Percentiles rank a stretch among this genome's conserved stretches.
Conservation (phyloP, 64 coral and sea anemone species). For the Stylophora pistillata region DNA sequence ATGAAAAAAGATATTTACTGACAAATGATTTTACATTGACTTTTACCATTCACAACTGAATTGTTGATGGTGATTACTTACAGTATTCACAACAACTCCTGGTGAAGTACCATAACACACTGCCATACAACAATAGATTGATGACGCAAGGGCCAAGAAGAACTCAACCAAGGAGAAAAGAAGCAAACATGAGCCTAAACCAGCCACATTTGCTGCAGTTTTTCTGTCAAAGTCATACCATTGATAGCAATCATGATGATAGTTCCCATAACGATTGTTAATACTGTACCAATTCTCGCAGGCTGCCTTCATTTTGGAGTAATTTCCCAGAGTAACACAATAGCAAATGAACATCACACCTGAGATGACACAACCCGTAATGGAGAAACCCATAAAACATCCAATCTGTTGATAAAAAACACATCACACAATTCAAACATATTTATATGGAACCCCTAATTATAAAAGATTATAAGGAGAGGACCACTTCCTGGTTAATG, state of each 20-base stretch:
- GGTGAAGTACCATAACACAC: constrained; percentile 15
- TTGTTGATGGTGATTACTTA: not conserved
- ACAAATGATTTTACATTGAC: not conserved
- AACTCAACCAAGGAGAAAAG: constrained; percentile 38
- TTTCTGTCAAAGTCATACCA: not conserved
- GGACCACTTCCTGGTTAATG: no score
- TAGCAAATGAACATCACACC: constrained; percentile 67
- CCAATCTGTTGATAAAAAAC: constrained; percentile 62
- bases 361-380: constrained; percentile 68
- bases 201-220: constrained; percentile 10
- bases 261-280: no score
- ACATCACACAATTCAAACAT: no score
- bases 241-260: not conserved
- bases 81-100: not conserved
- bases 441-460: no score
- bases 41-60: not conserved
- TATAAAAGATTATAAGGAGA: no score
- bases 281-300: no score
- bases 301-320: not conserved
- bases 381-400: constrained; percentile 77
- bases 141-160: constrained; percentile 49
- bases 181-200: constrained; percentile 13
- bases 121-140: constrained; percentile 41
- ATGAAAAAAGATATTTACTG: not conserved
- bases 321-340: constrained; percentile 36